A percentile compares a stretch with the other conserved stretches of the same genome.
Evolutionary conservation across 1,140 invertebrate species (phyloP).

Genomic region (Triops longicaudatus): DNA sequence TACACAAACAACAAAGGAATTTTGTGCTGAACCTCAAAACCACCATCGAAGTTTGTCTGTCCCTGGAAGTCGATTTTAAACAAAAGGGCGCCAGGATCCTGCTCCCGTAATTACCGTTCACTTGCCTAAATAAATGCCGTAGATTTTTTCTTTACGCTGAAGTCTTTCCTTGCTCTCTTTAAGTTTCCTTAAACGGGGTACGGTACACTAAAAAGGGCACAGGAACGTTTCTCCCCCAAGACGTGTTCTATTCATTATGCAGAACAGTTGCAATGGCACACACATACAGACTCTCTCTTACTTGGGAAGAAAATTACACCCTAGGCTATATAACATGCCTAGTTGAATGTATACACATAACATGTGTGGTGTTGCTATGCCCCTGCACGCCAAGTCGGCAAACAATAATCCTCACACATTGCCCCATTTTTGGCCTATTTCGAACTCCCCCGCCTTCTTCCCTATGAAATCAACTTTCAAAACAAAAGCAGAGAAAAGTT

Average conservation of each 20-base stretch:
- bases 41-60: background rate
- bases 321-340: constrained; percentile 8
- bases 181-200: background rate
- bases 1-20: background rate
- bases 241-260: constrained; percentile 12
- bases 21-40: background rate
- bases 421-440: background rate
- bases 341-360: background rate
- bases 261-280: constrained; percentile 15
- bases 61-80: background rate
- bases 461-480: background rate
- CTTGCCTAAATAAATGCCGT: background rate
- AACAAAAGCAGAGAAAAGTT: background rate
- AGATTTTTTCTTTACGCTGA: background rate
- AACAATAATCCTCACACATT: constrained; percentile 12
- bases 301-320: constrained; percentile 3
- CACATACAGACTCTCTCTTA: background rate
- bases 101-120: background rate
- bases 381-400: background rate
- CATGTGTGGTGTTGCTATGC: background rate
- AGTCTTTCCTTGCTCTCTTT: background rate
- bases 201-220: background rate
- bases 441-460: background rate
- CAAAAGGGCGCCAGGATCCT: background rate
- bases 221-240: background rate